Evolutionary conservation across 2,797 vertebrate species (phyloP), one percentile per base, ranked within the genome.

Genomic region (Phaenicophaeus curvirostris): DNA sequence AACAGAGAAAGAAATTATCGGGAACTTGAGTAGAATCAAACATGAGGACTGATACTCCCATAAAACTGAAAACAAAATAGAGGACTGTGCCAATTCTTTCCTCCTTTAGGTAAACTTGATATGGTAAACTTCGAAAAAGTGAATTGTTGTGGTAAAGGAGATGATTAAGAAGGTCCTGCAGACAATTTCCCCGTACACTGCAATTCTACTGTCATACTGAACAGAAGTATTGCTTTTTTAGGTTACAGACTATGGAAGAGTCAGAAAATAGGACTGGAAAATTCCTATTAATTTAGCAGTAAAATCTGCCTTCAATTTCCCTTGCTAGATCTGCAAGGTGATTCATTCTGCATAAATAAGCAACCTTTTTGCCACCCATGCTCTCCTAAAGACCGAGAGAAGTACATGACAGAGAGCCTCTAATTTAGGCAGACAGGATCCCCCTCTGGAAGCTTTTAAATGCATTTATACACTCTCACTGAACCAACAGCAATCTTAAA

Each of bases 401-500:
- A 75, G 31, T 48, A 41, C 14, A 8, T 53, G 51, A 44, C 33
- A 84, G 33, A 89, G 76, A 76, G 37, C 28, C 62, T 75, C 42
- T 69, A n/a, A 75, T 66, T 62, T 31, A 62, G 61, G 58, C 35
- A 81, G 35, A 58, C 30, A 72, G 31, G 75, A 89, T 68, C 30
- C 33, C 67, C 50, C 77, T 77, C n/a, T 44, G 33, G 75, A 74
- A 6, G 31, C 23, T 58, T 90, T 75, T 89, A 67, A 85, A 76
- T 55, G 51, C n/a, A 81, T n/a, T 75, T 81, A 37, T 20, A 58
- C n/a, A 25, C 37, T 71, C 53, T 59, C 74, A 44, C 8, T 73
- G 57, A 59, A 85, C 61, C 78, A 85, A 65, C 16, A 67, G 67
- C 44, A 93, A 90, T 75, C 79, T 82, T 59, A 87, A 92, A 76